These are phyloP conservation scores for Rhynchophorus ferrugineus DNA, from an alignment of 1,140 invertebrate species.

Conservation along the genomic window DNA sequence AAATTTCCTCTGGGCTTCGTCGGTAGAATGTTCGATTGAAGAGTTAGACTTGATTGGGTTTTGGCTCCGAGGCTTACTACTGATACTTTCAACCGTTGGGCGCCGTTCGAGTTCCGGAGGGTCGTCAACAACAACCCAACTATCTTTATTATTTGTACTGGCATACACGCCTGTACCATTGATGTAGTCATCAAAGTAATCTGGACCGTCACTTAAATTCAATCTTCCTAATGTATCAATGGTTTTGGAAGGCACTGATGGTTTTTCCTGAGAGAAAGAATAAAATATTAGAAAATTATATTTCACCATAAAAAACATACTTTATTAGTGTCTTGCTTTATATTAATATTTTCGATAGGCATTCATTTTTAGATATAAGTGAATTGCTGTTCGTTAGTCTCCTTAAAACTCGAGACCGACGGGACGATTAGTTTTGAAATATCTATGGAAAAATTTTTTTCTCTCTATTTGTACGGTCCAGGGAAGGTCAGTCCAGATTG, in stretches of 20 bases:
- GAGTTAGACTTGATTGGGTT: neutral
- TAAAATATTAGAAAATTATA: neutral
- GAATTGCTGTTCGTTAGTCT: no score
- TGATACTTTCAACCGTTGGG: conserved; percentile 41
- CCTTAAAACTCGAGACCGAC: neutral
- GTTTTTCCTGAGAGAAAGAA: conserved; percentile 14
- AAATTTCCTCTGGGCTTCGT: conserved; percentile 88
- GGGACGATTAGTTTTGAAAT: no score
- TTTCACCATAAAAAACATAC: no score
- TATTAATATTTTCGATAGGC: no score
- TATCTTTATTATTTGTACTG: conserved; percentile 24
- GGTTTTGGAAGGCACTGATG: conserved; percentile 11
- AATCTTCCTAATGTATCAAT: conserved; percentile 36
- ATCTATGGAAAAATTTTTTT: no score
- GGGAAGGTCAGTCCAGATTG: no score
- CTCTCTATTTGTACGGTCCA: no score
- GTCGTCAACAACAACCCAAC: conserved; percentile 39
- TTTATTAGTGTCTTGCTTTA: no score
- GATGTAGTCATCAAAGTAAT: conserved; percentile 41
- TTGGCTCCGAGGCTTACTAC: conserved; percentile 17
- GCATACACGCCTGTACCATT: conserved; percentile 18
- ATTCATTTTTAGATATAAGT: neutral
- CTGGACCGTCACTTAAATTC: conserved; percentile 33
- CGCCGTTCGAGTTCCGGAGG: conserved; percentile 48
- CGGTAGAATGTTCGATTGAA: conserved; percentile 23